Base-by-base conservation (phyloP, 2,888 invertebrate genomes). In the Melangyna quadrimaculata region DNA sequence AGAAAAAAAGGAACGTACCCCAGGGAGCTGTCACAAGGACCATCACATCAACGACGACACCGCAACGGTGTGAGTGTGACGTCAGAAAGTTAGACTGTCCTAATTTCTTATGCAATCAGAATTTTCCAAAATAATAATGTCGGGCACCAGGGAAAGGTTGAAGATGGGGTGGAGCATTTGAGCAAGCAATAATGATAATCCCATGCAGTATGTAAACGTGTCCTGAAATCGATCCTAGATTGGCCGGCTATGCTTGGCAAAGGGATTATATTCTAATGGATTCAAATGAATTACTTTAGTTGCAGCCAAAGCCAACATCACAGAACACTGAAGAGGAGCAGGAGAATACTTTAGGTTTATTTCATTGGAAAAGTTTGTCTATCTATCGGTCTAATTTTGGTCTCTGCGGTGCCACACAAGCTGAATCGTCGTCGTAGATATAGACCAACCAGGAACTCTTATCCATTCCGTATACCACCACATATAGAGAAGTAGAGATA, bases 251-350 rank as follows among this genome's bases (percentile, higher is more conserved):
- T n/a, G 53, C 40, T 55, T 24, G 43, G 35, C 37, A 35, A 65
- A 65, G 59, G 78, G 71, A 75, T 67, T 74, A 79, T 55, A 53
- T 74, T 71, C 65, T 57, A 84, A 73, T 71, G 35, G 79, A 83
- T 79, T 83, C 79, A 67, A 83, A 79, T 78, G 83, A 74, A 79
- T 83, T 79, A 79, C 59, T 79, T 80, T 57, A 75, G 79, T 63
- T 75, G 75, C 37, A 45, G 29, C 43, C 17, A 24, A n/a, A n/a
- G n/a, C n/a, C n/a, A n/a, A n/a, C n/a, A n/a, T n/a, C n/a, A n/a
- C n/a, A n/a, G n/a, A n/a, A 24, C 14, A 29, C 6, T 45, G 19
- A 4, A 27, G 24, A 65, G 19, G 8, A 27, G 24, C n/a, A 40
- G 3, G 27, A 65, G 63, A 65, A n/a, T 45, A 65, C 45, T 65